Evolutionary conservation across 2,888 invertebrate species (phyloP).

Genomic region (Torymus texanus): DNA sequence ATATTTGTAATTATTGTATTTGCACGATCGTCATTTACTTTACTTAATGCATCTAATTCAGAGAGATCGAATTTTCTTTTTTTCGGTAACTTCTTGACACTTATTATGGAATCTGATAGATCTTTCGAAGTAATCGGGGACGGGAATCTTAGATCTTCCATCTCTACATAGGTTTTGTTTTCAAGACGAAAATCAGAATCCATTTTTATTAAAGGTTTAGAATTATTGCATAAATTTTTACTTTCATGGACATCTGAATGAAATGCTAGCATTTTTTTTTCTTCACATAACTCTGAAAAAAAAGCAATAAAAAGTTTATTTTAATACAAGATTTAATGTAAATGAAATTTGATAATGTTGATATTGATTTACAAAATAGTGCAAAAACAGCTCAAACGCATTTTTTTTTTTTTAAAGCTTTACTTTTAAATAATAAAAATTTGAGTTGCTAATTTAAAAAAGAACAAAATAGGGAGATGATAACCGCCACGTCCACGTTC

Average conservation of each 20-base stretch:
- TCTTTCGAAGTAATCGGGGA: slow-evolving; percentile 4
- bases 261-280: slow-evolving; percentile 72
- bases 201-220: slow-evolving; percentile 11
- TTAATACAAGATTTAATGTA: no score
- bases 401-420: no score
- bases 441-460: no score
- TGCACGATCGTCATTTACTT: slow-evolving; percentile 8
- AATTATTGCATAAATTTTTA: slow-evolving; percentile 60
- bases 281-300: slow-evolving; percentile 60
- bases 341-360: no score
- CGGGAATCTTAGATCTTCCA: not conserved
- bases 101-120: slow-evolving; percentile 72
- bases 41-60: slow-evolving; percentile 80
- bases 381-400: no score
- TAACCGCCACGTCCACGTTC: no score
- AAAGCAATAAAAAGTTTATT: no score
- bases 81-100: slow-evolving; percentile 88
- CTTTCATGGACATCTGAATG: slow-evolving; percentile 73
- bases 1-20: slow-evolving; percentile 8
- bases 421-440: no score
- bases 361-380: no score
- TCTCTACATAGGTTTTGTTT: not conserved
- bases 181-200: not conserved
- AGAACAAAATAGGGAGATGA: no score
- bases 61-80: slow-evolving; percentile 92